These are phyloP conservation scores for Mobula birostris DNA, from an alignment of 2,113 vertebrate species.

Conservation along the genomic window DNA sequence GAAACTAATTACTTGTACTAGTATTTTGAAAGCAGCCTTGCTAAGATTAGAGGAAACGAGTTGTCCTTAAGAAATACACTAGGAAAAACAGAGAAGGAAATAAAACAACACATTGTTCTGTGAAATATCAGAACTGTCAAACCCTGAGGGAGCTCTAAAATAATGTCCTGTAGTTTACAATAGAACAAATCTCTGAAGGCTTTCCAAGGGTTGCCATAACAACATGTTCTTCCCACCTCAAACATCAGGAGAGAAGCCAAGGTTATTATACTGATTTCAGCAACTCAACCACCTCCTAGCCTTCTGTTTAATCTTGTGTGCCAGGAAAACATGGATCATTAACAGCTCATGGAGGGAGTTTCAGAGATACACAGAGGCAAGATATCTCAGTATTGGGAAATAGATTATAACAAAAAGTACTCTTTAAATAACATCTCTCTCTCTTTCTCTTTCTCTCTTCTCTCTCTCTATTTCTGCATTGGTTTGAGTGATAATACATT, in stretches of 20 bases:
- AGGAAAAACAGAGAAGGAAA: neutral
- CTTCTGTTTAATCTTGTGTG: conserved; percentile 20
- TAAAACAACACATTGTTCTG: neutral
- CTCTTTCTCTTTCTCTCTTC: neutral
- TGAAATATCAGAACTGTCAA: neutral
- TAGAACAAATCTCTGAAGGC: neutral
- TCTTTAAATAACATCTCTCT: neutral
- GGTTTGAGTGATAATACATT: neutral
- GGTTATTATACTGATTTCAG: neutral
- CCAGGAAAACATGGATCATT: neutral
- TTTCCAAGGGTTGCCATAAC: conserved; percentile 12
- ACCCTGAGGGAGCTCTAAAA: neutral
- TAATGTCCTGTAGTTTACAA: conserved; percentile 10
- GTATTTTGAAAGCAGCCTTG: neutral
- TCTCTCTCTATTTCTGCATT: neutral
- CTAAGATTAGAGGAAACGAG: neutral
- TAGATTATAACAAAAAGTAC: neutral
- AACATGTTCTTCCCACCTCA: neutral
- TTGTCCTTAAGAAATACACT: neutral
- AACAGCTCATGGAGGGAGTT: neutral
- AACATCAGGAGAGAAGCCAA: neutral
- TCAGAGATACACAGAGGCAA: neutral
- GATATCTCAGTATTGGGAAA: neutral
- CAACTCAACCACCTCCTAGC: neutral
- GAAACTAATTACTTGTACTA: conserved; percentile 18